phyloP scores from a whole-genome alignment of 2,888 invertebrate species.

The Callimorpha dominula region DNA sequence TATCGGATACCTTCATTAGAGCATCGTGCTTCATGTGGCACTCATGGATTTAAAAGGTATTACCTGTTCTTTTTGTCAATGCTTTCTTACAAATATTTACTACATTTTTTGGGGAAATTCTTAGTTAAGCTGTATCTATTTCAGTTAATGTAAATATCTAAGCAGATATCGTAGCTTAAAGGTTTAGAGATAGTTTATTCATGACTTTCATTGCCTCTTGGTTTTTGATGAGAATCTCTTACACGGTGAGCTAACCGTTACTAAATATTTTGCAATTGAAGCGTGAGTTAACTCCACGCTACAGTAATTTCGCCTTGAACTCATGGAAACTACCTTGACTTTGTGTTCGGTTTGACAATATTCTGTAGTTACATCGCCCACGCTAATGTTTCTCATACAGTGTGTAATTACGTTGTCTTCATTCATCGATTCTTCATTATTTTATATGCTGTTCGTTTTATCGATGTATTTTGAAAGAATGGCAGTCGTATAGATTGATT shows the following conservation, averaged over 20 bases:
- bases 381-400: background rate
- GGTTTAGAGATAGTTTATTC: slow-evolving; percentile 48
- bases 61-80: background rate
- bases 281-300: slow-evolving; percentile 21
- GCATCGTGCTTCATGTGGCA: slow-evolving; percentile 32
- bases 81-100: background rate
- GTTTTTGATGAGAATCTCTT: slow-evolving; percentile 40
- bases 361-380: background rate
- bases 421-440: background rate
- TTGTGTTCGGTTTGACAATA: slow-evolving; percentile 15
- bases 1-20: slow-evolving; percentile 33
- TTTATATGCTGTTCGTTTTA: background rate
- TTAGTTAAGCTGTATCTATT: background rate
- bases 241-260: slow-evolving; percentile 20
- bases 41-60: slow-evolving; percentile 41
- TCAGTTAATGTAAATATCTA: slow-evolving; percentile 17
- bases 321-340: slow-evolving; percentile 22
- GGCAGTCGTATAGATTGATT: slow-evolving; percentile 5
- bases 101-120: slow-evolving; percentile 8
- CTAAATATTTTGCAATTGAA: slow-evolving; percentile 39
- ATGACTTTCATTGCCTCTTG: slow-evolving; percentile 49
- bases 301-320: slow-evolving; percentile 38
- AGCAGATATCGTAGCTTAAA: slow-evolving; percentile 32
- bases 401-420: background rate
- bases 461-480: slow-evolving; percentile 4